Conservation (phyloP, 2,888 invertebrate genomes). For the Anthoptus insignis region DNA sequence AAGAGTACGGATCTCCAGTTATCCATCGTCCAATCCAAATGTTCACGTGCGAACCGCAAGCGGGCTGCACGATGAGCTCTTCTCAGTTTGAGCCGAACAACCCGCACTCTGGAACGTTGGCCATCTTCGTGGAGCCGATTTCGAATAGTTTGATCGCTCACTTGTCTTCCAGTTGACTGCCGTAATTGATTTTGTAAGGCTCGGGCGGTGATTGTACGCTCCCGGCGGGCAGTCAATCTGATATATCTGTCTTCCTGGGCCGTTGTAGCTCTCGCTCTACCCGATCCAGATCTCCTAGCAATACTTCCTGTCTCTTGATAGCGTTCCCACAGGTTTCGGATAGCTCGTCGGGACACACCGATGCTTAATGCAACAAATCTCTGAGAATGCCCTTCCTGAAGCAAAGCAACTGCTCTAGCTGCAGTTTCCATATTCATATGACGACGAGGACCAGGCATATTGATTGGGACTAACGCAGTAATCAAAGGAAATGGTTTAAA, state of each 20-base stretch:
- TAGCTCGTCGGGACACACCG: not conserved
- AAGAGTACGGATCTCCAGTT: constrained; percentile 17
- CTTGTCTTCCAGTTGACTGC: too few species aligned
- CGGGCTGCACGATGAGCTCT: constrained; percentile 7
- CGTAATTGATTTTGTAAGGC: too few species aligned
- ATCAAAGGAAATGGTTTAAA: not conserved
- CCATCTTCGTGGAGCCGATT: too few species aligned
- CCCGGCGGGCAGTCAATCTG: not conserved
- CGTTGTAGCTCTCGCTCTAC: not conserved
- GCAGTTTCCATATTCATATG: not conserved
- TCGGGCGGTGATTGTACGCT: not conserved
- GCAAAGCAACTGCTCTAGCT: not conserved
- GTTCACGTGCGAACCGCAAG: constrained; percentile 19
- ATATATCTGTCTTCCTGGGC: not conserved
- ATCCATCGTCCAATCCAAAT: constrained; percentile 1
- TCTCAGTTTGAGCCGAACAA: not conserved
- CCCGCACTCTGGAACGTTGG: too few species aligned
- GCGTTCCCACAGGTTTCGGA: too few species aligned
- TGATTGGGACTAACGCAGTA: not conserved
- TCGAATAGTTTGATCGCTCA: too few species aligned
- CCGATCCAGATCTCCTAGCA: constrained; percentile 1
- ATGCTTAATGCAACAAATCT: constrained; percentile 1
- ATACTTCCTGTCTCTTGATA: constrained; percentile 2
- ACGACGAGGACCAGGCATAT: constrained; percentile 1
- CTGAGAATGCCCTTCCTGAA: constrained; percentile 1